Evolutionary conservation across 2,113 vertebrate species (phyloP).

Genomic region (Rhinopomastus cyanomelas): DNA sequence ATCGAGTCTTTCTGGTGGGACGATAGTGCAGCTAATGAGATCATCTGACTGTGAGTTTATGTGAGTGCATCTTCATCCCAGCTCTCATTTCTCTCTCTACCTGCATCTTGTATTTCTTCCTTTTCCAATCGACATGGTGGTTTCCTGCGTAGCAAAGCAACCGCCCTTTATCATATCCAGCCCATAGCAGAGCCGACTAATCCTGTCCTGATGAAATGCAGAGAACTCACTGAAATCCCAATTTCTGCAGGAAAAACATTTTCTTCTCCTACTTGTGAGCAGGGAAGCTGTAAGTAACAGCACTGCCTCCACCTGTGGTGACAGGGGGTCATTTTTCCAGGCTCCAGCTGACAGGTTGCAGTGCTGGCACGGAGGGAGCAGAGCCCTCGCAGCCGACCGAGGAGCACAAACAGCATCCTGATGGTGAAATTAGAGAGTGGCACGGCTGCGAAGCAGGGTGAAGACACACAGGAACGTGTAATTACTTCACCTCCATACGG

Average conservation of each 20-base stretch:
- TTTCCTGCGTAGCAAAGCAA: not conserved
- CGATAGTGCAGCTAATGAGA: not conserved
- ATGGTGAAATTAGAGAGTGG: not conserved
- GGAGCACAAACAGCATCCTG: not conserved
- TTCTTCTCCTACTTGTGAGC: not conserved
- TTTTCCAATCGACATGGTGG: not conserved
- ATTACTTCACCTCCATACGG: conserved; percentile 40
- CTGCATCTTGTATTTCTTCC: not conserved
- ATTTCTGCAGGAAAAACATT: not conserved
- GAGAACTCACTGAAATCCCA: not conserved
- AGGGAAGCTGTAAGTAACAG: not conserved
- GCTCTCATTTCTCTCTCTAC: conserved; percentile 2
- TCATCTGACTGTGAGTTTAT: not conserved
- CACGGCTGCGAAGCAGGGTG: not conserved
- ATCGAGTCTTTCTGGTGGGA: not conserved
- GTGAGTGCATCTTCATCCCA: not conserved
- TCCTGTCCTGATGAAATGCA: not conserved
- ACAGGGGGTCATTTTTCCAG: not conserved
- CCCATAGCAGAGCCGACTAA: not conserved
- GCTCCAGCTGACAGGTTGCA: conserved; percentile 24
- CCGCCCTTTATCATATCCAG: not conserved
- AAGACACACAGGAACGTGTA: conserved; percentile 24
- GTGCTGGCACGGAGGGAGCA: not conserved
- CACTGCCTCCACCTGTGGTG: not conserved
- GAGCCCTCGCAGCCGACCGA: not conserved